Percentiles rank a stretch among this genome's conserved stretches.
These are phyloP conservation scores for Hydractinia symbiolongicarpus DNA, from an alignment of 30 jellyfish, hydroid and myxozoan genomes.

Conservation along the genomic window DNA sequence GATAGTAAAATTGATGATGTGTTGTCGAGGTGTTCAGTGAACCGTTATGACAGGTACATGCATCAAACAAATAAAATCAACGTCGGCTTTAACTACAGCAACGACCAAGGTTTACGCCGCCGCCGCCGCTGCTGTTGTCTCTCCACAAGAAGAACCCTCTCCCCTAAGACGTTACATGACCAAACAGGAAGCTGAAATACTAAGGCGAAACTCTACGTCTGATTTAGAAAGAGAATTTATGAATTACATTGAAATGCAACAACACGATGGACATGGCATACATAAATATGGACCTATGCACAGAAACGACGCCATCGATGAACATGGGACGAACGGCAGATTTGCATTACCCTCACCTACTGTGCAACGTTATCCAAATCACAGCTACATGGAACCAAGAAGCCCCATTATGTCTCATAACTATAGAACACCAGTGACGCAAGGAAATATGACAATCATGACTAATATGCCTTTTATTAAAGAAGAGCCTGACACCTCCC, in stretches of 20 bases:
- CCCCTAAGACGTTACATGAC: conserved; percentile 19
- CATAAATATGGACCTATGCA: not conserved
- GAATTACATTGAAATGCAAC: conserved; percentile 19
- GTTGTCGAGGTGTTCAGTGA: not conserved
- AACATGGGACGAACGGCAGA: not conserved
- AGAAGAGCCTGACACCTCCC: not conserved
- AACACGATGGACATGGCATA: not conserved
- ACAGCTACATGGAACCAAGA: too few species aligned
- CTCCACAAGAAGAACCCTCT: not conserved
- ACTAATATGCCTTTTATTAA: not conserved
- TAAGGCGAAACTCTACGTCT: conserved; percentile 14
- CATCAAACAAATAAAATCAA: not conserved
- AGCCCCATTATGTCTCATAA: not conserved
- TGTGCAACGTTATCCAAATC: not conserved
- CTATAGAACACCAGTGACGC: not conserved
- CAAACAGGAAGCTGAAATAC: not conserved
- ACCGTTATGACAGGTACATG: not conserved
- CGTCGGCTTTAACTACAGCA: not conserved
- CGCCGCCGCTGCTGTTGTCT: too few species aligned
- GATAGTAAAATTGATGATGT: not conserved
- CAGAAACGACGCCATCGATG: too few species aligned
- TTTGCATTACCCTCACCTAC: not conserved
- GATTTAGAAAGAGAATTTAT: conserved; percentile 15
- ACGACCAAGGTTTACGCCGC: not conserved
- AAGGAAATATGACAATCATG: not conserved